Conservation (phyloP, 2,113 vertebrate genomes). For the Nothocercus nigrocapillus region DNA sequence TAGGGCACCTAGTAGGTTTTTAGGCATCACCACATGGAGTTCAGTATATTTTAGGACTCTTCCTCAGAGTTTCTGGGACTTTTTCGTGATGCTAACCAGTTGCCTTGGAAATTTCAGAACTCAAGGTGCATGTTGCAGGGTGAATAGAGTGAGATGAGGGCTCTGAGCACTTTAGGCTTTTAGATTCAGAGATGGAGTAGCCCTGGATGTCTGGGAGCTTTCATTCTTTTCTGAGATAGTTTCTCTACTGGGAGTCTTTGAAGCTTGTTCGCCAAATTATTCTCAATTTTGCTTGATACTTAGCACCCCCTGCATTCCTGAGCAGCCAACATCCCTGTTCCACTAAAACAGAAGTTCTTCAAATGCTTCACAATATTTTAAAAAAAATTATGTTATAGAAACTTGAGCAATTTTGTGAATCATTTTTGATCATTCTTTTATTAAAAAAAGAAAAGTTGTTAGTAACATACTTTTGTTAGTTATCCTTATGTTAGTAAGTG, state of each 20-base stretch:
- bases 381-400: not conserved
- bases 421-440: not conserved
- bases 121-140: not conserved
- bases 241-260: not conserved
- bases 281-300: not conserved
- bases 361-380: not conserved
- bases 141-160: not conserved
- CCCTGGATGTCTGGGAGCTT: not conserved
- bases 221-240: not conserved
- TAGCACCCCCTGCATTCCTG: not conserved
- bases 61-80: not conserved
- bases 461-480: not conserved
- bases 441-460: not conserved
- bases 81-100: not conserved
- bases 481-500: too few relatives aligned
- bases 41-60: not conserved
- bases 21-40: not conserved
- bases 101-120: not conserved
- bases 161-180: not conserved
- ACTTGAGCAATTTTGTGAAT: not conserved
- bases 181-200: not conserved
- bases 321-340: not conserved
- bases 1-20: not conserved
- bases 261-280: not conserved
- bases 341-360: not conserved